Conservation (phyloP, 2,888 invertebrate species). For the Chrysolina americana region DNA sequence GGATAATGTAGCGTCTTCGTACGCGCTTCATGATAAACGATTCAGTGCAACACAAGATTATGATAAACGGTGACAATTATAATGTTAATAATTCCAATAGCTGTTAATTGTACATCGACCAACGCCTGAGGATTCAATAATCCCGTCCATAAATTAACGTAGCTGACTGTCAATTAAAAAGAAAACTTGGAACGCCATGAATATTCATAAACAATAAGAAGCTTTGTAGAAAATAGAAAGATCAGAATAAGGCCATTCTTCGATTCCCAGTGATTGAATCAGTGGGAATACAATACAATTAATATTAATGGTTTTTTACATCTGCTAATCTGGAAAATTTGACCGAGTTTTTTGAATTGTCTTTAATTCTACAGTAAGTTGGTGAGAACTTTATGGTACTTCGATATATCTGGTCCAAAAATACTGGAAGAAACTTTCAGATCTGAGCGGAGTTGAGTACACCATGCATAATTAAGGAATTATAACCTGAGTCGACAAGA, state of each 20-base stretch:
- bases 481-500: too few relatives aligned
- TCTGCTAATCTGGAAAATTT: too few relatives aligned
- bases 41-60: constrained; percentile 18
- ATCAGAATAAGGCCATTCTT: neutral
- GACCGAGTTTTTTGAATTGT: too few relatives aligned
- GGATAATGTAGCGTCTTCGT: constrained; percentile 34
- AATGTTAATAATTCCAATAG: constrained; percentile 21
- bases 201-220: constrained; percentile 11
- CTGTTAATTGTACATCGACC: constrained; percentile 31
- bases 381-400: too few relatives aligned
- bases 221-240: neutral
- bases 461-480: too few relatives aligned
- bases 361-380: too few relatives aligned
- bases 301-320: too few relatives aligned
- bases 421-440: too few relatives aligned
- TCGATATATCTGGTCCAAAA: too few relatives aligned
- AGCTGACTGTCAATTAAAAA: constrained; percentile 13
- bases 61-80: constrained; percentile 33
- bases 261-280: neutral
- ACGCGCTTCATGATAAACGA: constrained; percentile 16
- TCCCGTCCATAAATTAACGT: neutral
- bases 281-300: too few relatives aligned
- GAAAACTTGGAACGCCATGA: constrained; percentile 8
- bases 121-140: constrained; percentile 13
- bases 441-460: too few relatives aligned